phyloP scores from a whole-genome alignment of 2,113 vertebrate species.

The Leptosomus discolor region DNA sequence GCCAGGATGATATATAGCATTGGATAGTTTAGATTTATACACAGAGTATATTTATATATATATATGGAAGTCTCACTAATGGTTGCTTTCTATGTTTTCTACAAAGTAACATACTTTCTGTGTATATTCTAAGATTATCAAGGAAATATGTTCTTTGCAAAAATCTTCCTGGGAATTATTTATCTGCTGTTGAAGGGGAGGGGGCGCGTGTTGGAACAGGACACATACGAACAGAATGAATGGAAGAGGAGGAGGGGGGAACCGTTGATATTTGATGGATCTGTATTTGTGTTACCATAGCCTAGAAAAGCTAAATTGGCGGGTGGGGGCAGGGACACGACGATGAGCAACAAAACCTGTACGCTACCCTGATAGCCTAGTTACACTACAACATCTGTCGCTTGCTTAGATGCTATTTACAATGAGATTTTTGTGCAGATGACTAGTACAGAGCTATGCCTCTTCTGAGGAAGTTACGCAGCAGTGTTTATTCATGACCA shows the following conservation, averaged over 20 bases:
- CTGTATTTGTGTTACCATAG: neutral
- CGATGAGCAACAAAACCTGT: neutral
- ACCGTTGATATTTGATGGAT: neutral
- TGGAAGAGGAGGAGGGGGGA: neutral
- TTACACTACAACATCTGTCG: neutral
- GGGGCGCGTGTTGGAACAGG: neutral
- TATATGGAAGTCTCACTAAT: neutral
- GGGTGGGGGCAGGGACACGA: fast-evolving
- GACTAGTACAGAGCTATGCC: neutral
- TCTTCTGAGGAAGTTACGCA: neutral
- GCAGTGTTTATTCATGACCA: neutral
- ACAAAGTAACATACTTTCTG: neutral
- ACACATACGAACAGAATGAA: neutral
- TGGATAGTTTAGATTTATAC: neutral
- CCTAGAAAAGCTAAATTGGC: neutral
- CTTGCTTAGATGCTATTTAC: neutral
- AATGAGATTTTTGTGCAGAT: neutral
- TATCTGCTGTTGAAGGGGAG: neutral
- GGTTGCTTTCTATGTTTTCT: neutral
- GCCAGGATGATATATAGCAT: neutral
- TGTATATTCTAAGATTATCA: neutral
- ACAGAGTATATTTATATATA: neutral
- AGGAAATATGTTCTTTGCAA: neutral
- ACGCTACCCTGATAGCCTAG: neutral
- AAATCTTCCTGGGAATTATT: neutral